Percentiles rank a stretch among this genome's conserved stretches.
Conservation (phyloP, 1,140 invertebrate genomes). For the Trinorchestia longiramus region DNA sequence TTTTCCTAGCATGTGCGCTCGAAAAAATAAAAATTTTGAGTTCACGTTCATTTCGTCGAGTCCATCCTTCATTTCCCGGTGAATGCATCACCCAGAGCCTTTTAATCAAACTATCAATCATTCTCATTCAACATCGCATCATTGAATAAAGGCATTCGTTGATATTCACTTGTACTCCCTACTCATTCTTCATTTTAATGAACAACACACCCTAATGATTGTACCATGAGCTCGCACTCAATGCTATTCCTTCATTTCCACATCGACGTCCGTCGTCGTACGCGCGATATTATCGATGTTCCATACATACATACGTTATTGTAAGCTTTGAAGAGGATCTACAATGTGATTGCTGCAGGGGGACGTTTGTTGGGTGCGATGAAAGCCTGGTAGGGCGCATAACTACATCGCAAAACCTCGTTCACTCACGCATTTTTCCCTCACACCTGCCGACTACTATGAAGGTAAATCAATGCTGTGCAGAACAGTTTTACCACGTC, state of each 20-base stretch:
- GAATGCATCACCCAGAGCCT: background rate
- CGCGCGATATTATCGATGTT: background rate
- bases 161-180: background rate
- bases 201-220: background rate
- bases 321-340: background rate
- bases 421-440: background rate
- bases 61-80: background rate
- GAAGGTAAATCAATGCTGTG: background rate
- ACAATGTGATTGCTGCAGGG: background rate
- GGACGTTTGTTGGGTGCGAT: background rate
- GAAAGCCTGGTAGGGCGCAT: background rate
- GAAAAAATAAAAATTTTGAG: background rate
- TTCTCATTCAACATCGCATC: background rate
- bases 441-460: background rate
- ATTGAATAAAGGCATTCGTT: slow-evolving; percentile 1
- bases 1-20: background rate
- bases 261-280: background rate
- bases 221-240: background rate
- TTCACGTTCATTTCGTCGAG: background rate
- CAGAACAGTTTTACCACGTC: background rate
- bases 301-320: background rate
- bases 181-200: background rate
- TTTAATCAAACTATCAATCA: background rate
- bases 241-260: background rate
- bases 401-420: background rate